Percentiles rank a stretch among this genome's conserved stretches.
Conservation (phyloP, 2,113 vertebrate genomes). For the Mormyrus iriodes region DNA sequence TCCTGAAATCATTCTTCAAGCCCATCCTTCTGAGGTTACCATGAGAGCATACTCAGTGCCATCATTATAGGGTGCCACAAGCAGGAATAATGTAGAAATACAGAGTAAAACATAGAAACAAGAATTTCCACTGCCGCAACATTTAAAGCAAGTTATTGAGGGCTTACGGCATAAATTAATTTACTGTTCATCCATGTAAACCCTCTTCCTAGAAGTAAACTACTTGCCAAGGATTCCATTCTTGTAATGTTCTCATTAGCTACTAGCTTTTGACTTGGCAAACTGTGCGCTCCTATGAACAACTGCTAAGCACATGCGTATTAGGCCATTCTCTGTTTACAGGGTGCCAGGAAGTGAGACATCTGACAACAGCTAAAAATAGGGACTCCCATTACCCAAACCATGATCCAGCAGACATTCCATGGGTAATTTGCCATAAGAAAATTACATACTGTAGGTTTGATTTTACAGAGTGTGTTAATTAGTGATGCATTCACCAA, state of each 20-base stretch:
- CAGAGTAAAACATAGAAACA: neutral
- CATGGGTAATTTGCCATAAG: constrained; percentile 1
- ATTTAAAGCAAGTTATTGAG: neutral
- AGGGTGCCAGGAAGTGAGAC: neutral
- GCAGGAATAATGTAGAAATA: neutral
- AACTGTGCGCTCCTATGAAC: neutral
- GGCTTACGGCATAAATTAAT: neutral
- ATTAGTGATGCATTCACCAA: neutral
- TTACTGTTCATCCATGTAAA: neutral
- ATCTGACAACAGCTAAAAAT: neutral
- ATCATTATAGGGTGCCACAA: neutral
- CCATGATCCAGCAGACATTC: neutral
- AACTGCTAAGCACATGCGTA: neutral
- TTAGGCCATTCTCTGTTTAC: neutral
- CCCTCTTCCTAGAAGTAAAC: neutral
- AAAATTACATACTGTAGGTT: neutral
- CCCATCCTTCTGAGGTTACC: neutral
- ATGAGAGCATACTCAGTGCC: neutral
- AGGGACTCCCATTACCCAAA: neutral
- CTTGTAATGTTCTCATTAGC: neutral
- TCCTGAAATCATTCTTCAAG: neutral
- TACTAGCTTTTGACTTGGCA: neutral
- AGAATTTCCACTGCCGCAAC: neutral
- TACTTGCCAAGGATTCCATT: neutral
- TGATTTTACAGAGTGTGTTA: neutral